A percentile compares a stretch with the other conserved stretches of the same genome.
phyloP scores from a whole-genome alignment of 1,140 invertebrate genomes.

The Helicoverpa armigera region DNA sequence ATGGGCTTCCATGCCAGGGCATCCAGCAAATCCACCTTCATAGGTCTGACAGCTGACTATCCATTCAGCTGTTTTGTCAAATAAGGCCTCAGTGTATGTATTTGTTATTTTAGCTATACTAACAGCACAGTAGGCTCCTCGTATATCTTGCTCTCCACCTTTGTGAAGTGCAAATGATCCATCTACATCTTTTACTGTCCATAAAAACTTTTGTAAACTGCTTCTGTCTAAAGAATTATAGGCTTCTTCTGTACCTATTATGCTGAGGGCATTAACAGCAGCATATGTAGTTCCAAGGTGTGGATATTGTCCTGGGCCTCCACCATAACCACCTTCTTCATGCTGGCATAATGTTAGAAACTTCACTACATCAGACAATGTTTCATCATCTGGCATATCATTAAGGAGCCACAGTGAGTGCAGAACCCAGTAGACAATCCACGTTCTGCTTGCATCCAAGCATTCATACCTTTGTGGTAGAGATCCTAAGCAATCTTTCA shows the following conservation, averaged over 20 bases:
- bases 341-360: slow-evolving; percentile 93
- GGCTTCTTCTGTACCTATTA: slow-evolving; percentile 95
- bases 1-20: slow-evolving; percentile 98
- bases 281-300: slow-evolving; percentile 99
- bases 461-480: slow-evolving; percentile 91
- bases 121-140: slow-evolving; percentile 98
- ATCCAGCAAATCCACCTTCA: slow-evolving; percentile 98
- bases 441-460: slow-evolving; percentile 97
- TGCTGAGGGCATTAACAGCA: slow-evolving; percentile 96
- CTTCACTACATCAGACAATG: slow-evolving; percentile 89
- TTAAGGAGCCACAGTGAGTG: slow-evolving; percentile 95
- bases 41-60: slow-evolving; percentile 98
- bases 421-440: slow-evolving; percentile 98
- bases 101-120: slow-evolving; percentile 96
- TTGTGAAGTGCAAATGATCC: slow-evolving; percentile 97
- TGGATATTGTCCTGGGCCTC: slow-evolving; percentile 96
- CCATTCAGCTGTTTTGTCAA: slow-evolving; percentile 96
- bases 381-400: slow-evolving; percentile 89
- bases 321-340: slow-evolving; percentile 96
- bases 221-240: slow-evolving; percentile 95
- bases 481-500: slow-evolving; percentile 90
- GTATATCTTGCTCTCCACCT: slow-evolving; percentile 98
- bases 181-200: slow-evolving; percentile 92
- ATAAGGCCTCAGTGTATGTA: slow-evolving; percentile 90
- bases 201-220: slow-evolving; percentile 92